These are phyloP conservation scores for Benitochromis conjunctus DNA, from an alignment of 2,113 vertebrate genomes.

Conservation along the genomic window DNA sequence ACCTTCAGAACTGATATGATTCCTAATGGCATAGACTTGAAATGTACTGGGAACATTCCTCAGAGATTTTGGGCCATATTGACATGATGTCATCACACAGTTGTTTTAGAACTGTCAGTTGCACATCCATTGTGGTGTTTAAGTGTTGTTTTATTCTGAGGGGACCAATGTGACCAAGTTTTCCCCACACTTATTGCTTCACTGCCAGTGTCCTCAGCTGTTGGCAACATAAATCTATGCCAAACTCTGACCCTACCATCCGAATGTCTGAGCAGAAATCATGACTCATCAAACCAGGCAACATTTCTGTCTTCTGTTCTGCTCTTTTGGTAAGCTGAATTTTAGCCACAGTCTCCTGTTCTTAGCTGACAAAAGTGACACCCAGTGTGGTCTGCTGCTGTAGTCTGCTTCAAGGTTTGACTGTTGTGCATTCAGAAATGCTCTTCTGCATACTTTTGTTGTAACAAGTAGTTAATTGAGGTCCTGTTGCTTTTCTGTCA, in stretches of 20 bases:
- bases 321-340: neutral
- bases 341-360: neutral
- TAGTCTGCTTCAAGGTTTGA: neutral
- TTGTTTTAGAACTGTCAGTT: neutral
- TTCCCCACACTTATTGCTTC: neutral
- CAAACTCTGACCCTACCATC: fast-evolving
- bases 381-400: neutral
- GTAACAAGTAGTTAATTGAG: neutral
- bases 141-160: neutral
- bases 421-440: neutral
- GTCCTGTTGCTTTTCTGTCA: neutral
- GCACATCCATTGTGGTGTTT: neutral
- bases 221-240: neutral
- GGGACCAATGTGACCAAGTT: neutral
- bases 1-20: neutral
- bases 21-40: neutral
- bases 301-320: neutral
- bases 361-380: neutral
- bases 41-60: neutral
- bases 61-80: neutral
- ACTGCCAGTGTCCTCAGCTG: neutral
- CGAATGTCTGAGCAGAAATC: fast-evolving
- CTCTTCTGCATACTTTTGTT: neutral
- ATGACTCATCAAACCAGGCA: neutral
- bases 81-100: neutral